A percentile compares a stretch with the other conserved stretches of the same genome.
Evolutionary conservation across 2,888 invertebrate species (phyloP).

Genomic region (Agonopterix alstromeriana): DNA sequence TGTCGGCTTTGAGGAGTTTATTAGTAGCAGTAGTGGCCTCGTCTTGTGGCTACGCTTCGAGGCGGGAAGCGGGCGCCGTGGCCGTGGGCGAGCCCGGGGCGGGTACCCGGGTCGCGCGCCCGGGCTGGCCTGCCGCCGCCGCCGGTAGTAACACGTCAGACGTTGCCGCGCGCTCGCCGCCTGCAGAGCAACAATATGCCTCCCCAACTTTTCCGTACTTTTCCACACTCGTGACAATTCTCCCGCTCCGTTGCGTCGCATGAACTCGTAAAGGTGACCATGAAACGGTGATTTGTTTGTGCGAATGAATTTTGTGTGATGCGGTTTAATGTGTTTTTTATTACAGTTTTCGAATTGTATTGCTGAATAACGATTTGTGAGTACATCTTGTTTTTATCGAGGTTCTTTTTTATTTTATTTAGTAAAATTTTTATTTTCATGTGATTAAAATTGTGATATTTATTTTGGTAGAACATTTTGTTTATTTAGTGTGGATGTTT

Average conservation of each 20-base stretch:
- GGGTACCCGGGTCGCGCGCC: not conserved
- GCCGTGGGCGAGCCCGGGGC: constrained; percentile 1
- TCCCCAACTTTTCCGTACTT: constrained; percentile 40
- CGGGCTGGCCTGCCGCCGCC: constrained; percentile 36
- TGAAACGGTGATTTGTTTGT: constrained; percentile 11
- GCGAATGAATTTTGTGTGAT: constrained; percentile 7
- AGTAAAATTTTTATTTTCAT: too few species aligned
- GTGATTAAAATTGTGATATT: too few species aligned
- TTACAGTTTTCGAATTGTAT: constrained; percentile 1
- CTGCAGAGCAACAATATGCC: constrained; percentile 5
- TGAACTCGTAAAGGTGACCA: constrained; percentile 4
- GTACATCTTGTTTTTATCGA: not conserved
- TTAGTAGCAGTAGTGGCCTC: too few species aligned
- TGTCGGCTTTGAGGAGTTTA: too few species aligned
- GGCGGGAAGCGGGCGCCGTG: too few species aligned
- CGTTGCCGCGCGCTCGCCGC: constrained; percentile 34
- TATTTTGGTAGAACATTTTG: too few species aligned
- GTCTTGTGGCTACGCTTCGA: too few species aligned
- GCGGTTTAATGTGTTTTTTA: constrained; percentile 9
- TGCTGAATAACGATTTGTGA: not conserved
- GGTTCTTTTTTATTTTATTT: not conserved
- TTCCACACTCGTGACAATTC: constrained; percentile 28
- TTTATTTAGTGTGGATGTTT: too few species aligned
- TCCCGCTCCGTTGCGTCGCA: not conserved
- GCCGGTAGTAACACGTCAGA: constrained; percentile 41